A percentile compares a stretch with the other conserved stretches of the same genome.
phyloP scores from a whole-genome alignment of 2,797 vertebrate genomes.

The Mormyrus proboscirostris region DNA sequence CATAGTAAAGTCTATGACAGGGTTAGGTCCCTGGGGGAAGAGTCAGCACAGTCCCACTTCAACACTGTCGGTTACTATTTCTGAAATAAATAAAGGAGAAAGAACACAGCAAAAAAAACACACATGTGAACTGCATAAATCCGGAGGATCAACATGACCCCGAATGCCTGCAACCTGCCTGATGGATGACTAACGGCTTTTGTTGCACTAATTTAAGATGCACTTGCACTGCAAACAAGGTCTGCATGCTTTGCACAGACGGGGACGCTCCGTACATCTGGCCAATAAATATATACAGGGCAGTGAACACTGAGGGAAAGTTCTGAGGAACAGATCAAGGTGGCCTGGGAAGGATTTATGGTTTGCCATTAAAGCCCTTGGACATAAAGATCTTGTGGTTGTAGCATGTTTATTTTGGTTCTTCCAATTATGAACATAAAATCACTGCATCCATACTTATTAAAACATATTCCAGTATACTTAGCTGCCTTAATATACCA shows the following conservation, averaged over 20 bases:
- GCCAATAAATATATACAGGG: not conserved
- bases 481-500: not conserved
- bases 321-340: not conserved
- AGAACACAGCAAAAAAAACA: not conserved
- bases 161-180: not conserved
- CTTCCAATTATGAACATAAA: not conserved
- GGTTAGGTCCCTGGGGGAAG: not conserved
- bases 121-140: not conserved
- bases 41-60: not conserved
- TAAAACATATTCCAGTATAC: not conserved
- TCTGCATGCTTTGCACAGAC: not conserved
- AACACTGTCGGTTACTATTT: not conserved
- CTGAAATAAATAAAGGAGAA: not conserved
- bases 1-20: not conserved
- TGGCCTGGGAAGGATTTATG: not conserved
- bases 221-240: not conserved
- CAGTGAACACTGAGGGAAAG: not conserved
- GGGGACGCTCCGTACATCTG: not conserved
- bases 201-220: conserved; percentile 10
- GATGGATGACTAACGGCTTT: not conserved
- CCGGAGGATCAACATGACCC: not conserved
- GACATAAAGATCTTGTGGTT: not conserved
- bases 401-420: not conserved
- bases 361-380: not conserved
- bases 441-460: not conserved